Conservation (phyloP, 2,797 vertebrate species). For the Gambusia yucatana region DNA sequence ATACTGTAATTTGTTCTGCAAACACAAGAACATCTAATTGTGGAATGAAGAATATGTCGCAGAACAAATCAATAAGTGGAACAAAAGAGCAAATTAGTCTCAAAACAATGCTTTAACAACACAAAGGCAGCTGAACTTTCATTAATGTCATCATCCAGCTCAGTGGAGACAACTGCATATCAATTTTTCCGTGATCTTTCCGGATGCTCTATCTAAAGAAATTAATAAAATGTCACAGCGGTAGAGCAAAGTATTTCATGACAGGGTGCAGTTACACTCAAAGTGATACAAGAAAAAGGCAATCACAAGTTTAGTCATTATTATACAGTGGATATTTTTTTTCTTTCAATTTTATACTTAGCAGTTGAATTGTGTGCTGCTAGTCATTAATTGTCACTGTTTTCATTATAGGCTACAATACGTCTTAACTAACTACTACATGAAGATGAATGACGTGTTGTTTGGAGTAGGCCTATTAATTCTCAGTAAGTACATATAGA, state of each 20-base stretch:
- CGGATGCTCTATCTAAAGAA: constrained; percentile 36
- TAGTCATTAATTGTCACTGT: constrained; percentile 20
- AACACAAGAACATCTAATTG: constrained; percentile 57
- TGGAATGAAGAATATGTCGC: constrained; percentile 35
- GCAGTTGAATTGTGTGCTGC: constrained; percentile 26
- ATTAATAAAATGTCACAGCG: constrained; percentile 33
- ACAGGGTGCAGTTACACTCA: constrained; percentile 57
- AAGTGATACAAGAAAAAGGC: constrained; percentile 16
- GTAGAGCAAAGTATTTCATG: constrained; percentile 38
- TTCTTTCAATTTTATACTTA: constrained; percentile 21
- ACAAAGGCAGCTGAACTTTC: constrained; percentile 52
- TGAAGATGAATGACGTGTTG: constrained; percentile 38
- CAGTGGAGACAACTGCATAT: constrained; percentile 43
- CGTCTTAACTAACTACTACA: constrained; percentile 29
- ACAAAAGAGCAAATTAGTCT: constrained; percentile 44
- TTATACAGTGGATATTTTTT: constrained; percentile 8
- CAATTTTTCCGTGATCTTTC: constrained; percentile 39
- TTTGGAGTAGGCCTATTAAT: not conserved
- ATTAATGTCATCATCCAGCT: constrained; percentile 59
- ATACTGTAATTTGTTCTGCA: constrained; percentile 18
- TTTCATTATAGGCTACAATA: constrained; percentile 41
- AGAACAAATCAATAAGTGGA: constrained; percentile 49
- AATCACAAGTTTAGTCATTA: constrained; percentile 31
- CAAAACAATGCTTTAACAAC: constrained; percentile 58
- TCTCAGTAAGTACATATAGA: constrained; percentile 18